A percentile compares a stretch with the other conserved stretches of the same genome.
Conservation (phyloP, 2,888 invertebrate species). For the Erynnis tages region DNA sequence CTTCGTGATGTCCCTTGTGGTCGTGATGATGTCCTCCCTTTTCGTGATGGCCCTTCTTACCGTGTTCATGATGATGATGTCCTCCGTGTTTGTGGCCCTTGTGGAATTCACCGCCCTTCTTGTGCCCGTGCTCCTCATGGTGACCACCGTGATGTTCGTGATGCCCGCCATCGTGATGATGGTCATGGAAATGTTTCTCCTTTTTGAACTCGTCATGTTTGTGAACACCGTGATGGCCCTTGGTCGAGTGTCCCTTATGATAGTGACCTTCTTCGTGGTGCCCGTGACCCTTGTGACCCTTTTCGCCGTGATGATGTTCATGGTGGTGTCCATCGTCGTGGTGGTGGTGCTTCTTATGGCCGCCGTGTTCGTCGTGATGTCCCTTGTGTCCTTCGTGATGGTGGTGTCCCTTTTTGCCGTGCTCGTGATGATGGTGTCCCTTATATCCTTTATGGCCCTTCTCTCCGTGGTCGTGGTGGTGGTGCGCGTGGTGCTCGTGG, state of each 20-base stretch:
- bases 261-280: slow-evolving; percentile 84
- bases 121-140: slow-evolving; percentile 89
- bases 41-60: slow-evolving; percentile 88
- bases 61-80: slow-evolving; percentile 71
- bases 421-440: slow-evolving; percentile 83
- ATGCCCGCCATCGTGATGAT: slow-evolving; percentile 82
- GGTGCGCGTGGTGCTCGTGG: slow-evolving; percentile 83
- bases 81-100: slow-evolving; percentile 90
- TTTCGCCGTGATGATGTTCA: slow-evolving; percentile 84
- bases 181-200: slow-evolving; percentile 92
- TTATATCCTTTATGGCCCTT: slow-evolving; percentile 89
- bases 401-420: slow-evolving; percentile 88
- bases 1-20: slow-evolving; percentile 89
- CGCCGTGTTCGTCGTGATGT: slow-evolving; percentile 83
- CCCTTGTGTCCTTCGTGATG: slow-evolving; percentile 85
- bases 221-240: slow-evolving; percentile 92
- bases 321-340: slow-evolving; percentile 85
- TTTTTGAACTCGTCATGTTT: slow-evolving; percentile 93
- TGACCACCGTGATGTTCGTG: slow-evolving; percentile 90
- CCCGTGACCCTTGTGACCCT: slow-evolving; percentile 83
- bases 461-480: slow-evolving; percentile 85
- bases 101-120: slow-evolving; percentile 90
- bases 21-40: slow-evolving; percentile 89
- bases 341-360: slow-evolving; percentile 85
- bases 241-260: slow-evolving; percentile 92